Evolutionary conservation across 2,888 invertebrate genomes (phyloP), one percentile per base, ranked within the genome.

Genomic region (Amphiduros pacificus): DNA sequence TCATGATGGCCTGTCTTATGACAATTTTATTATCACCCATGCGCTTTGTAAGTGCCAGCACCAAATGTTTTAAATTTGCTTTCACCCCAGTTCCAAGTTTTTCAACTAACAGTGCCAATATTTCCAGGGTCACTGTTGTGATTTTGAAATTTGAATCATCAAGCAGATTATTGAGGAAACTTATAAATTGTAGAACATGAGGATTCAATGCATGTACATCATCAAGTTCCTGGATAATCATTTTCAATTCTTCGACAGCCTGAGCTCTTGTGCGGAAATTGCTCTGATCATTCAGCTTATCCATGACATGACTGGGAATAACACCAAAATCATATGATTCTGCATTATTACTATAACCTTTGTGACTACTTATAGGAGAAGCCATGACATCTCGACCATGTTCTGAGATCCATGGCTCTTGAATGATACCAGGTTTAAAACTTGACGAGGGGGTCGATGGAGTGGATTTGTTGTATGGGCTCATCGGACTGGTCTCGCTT

Each of bases 71-170:
- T 75, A 86, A 63, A 73, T 85, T 74, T 75, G 84, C 76, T 78
- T 84, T 77, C 73, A 83, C 75, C 63, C 74, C 72, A 17, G 41
- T 31, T n/a, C 78, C 78, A 54, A 85, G 72, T 58, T 81, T 79
- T 48, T 82, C 81, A 6, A 85, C 82, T n/a, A 85, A 71, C 14
- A 82, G 67, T 32, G 81, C 77, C 36, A 85, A 71, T 44, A 85
- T 83, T 66, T 85, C 85, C 51, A 86, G 74, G 5, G 84, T 80
- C 20, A 82, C 78, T 53, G 83, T 82, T 26, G 83, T 83, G 22
- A 85, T 82, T 70, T 84, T 84, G 68, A 85, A 85, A 73, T 85
- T 87, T 62, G 87, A 85, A 79, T 90, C 90, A 63, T 89, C 87
- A 36, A 88, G 85, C 24, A 86, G 76, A 55, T 81, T 78, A 48